phyloP scores from a whole-genome alignment of 2,888 invertebrate genomes.

The Agrotis segetum region DNA sequence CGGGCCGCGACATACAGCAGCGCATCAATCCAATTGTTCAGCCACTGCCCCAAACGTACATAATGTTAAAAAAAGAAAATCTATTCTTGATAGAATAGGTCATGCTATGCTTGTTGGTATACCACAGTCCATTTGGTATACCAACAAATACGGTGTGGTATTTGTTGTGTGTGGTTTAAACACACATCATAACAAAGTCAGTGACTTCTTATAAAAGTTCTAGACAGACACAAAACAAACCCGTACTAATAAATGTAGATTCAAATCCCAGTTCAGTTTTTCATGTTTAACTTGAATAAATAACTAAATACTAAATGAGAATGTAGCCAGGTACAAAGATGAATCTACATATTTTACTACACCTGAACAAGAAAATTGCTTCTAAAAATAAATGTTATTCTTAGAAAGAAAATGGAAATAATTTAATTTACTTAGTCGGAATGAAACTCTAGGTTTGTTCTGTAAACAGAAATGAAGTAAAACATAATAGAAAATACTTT shows the following conservation, averaged over 20 bases:
- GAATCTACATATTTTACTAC: constrained; percentile 30
- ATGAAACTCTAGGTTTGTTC: background rate
- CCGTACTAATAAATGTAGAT: background rate
- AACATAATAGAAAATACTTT: background rate
- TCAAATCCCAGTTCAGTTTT: background rate
- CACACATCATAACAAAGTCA: background rate
- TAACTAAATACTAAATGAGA: constrained; percentile 10
- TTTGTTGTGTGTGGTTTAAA: too few relatives aligned
- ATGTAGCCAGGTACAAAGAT: constrained; percentile 4
- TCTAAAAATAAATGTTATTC: constrained; percentile 9
- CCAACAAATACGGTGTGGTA: too few relatives aligned
- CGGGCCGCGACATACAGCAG: too few relatives aligned
- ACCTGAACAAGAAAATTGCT: constrained; percentile 23
- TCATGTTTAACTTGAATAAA: background rate
- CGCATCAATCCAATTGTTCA: too few relatives aligned
- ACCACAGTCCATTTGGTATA: too few relatives aligned
- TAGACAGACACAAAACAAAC: background rate
- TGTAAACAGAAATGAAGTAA: background rate
- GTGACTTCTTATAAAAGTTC: background rate
- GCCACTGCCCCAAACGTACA: too few relatives aligned
- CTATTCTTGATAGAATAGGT: too few relatives aligned
- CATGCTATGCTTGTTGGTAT: too few relatives aligned
- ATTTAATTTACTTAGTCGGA: constrained; percentile 14
- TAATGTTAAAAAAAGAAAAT: too few relatives aligned
- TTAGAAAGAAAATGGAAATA: constrained; percentile 13